These are phyloP conservation scores for Syngnathoides biaculeatus DNA, from an alignment of 2,113 vertebrate species.

Conservation along the genomic window DNA sequence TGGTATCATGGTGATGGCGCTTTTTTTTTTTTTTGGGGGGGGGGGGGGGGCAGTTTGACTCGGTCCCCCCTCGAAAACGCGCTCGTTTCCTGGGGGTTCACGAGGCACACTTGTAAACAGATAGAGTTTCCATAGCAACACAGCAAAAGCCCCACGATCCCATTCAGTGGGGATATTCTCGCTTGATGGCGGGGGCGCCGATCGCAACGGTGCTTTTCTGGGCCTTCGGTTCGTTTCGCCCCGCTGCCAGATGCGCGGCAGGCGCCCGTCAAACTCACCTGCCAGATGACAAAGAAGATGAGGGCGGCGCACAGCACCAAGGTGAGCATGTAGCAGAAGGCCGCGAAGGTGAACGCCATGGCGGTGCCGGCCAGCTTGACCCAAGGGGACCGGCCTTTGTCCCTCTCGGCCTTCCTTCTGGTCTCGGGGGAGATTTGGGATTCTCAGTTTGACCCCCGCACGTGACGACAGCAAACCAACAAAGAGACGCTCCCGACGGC, in stretches of 20 bases:
- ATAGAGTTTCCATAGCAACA: conserved; percentile 89
- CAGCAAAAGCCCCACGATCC: conserved; percentile 74
- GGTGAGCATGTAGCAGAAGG: conserved; percentile 98
- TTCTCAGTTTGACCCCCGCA: background rate
- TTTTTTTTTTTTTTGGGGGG: no score
- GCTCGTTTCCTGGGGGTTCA: conserved; percentile 20
- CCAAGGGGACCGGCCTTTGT: conserved; percentile 31
- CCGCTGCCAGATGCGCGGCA: no score
- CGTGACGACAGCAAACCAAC: no score
- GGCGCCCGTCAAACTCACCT: no score
- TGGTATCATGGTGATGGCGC: no score
- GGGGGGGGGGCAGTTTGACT: no score
- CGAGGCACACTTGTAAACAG: conserved; percentile 80
- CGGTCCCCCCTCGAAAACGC: background rate
- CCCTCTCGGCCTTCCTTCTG: conserved; percentile 9
- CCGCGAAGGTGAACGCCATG: conserved; percentile 97
- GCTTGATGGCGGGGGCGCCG: conserved; percentile 30
- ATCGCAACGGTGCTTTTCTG: conserved; percentile 58
- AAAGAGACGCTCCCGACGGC: no score
- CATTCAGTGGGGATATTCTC: conserved; percentile 53
- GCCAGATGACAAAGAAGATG: conserved; percentile 98
- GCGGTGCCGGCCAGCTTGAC: conserved; percentile 68
- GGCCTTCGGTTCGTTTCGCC: no score
- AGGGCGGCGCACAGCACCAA: conserved; percentile 91
- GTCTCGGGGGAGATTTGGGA: background rate